phyloP scores from a whole-genome alignment of 2,797 vertebrate genomes.

The Anguilla marmorata region DNA sequence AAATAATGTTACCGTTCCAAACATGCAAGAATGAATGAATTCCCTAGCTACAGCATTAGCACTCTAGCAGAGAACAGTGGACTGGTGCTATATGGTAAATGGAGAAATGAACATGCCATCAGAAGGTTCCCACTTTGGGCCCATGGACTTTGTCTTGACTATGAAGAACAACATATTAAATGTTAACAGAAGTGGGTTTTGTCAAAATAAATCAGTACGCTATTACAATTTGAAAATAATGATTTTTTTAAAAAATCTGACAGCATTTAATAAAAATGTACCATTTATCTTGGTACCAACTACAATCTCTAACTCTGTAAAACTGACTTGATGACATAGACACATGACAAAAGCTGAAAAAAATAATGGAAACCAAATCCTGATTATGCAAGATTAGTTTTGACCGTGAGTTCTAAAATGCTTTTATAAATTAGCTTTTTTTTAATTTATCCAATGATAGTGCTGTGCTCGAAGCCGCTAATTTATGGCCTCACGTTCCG shows the following conservation, averaged over 20 bases:
- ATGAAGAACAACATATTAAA: background rate
- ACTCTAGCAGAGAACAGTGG: background rate
- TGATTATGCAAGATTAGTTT: background rate
- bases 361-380: background rate
- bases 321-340: background rate
- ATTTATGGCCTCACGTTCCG: constrained; percentile 16
- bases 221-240: background rate
- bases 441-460: background rate
- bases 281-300: background rate
- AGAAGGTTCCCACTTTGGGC: background rate
- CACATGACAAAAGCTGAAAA: background rate
- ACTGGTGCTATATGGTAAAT: background rate
- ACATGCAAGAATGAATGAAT: background rate
- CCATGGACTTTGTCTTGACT: background rate
- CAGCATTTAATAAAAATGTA: background rate
- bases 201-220: background rate
- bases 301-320: background rate
- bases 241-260: background rate
- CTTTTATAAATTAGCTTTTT: background rate
- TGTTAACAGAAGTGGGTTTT: background rate
- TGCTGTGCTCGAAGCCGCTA: background rate
- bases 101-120: background rate
- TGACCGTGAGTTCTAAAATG: background rate
- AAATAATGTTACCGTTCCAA: background rate
- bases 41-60: background rate